A percentile compares a stretch with the other conserved stretches of the same genome.
Conservation (phyloP, 1,140 invertebrate genomes). For the Papilio aristodemus region DNA sequence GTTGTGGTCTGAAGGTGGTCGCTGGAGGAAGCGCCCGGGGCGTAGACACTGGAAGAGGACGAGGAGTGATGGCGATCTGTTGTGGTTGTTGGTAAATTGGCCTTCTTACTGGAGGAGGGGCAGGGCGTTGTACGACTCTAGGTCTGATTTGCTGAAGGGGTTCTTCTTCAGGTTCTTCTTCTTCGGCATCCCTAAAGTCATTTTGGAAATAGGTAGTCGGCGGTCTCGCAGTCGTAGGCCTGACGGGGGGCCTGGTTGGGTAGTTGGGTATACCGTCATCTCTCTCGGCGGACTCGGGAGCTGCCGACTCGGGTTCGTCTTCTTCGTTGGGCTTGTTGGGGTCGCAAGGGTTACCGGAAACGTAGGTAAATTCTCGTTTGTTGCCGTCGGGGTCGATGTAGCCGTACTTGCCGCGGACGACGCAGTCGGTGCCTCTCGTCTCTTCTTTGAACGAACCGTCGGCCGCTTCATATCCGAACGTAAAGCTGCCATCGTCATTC, state of each 20-base stretch:
- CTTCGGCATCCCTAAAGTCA: constrained; percentile 83
- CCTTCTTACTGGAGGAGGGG: constrained; percentile 69
- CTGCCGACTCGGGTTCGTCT: constrained; percentile 64
- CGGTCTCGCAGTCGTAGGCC: constrained; percentile 81
- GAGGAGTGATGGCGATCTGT: constrained; percentile 81
- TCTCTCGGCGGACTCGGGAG: constrained; percentile 80
- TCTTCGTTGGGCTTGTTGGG: constrained; percentile 88
- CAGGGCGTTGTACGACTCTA: constrained; percentile 73
- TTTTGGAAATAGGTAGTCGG: constrained; percentile 85
- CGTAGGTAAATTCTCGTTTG: constrained; percentile 92
- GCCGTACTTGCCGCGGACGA: constrained; percentile 93
- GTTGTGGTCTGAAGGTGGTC: constrained; percentile 84
- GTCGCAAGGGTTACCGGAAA: constrained; percentile 94
- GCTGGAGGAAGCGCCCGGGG: constrained; percentile 83
- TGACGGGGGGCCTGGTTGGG: constrained; percentile 81
- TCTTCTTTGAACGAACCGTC: constrained; percentile 95
- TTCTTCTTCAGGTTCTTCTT: constrained; percentile 82
- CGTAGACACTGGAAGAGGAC: constrained; percentile 83
- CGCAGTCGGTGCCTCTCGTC: constrained; percentile 91
- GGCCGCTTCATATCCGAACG: constrained; percentile 91
- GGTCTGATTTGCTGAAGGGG: constrained; percentile 78
- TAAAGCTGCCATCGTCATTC: constrained; percentile 92
- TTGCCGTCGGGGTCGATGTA: constrained; percentile 94
- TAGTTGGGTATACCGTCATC: constrained; percentile 85
- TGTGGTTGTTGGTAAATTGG: constrained; percentile 70